Conservation (phyloP, 35 echinoderm and acorn worm species). For the Ophiothrix spiculata region DNA sequence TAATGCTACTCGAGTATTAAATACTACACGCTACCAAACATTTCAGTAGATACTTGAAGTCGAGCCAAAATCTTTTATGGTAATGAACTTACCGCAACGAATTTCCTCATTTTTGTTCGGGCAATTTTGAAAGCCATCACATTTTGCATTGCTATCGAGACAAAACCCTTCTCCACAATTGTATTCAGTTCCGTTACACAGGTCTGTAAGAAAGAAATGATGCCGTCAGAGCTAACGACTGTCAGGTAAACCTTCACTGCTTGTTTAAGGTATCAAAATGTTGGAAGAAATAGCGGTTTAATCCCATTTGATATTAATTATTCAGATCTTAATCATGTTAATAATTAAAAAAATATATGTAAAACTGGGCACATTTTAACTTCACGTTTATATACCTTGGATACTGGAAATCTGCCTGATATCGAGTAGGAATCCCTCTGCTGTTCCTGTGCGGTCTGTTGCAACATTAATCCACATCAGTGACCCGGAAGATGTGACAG, state of each 20-base stretch:
- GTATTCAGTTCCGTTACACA: neutral
- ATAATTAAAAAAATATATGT: neutral
- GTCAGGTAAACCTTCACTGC: too few relatives aligned
- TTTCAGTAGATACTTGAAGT: too few relatives aligned
- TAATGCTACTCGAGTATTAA: too few relatives aligned
- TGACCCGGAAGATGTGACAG: neutral
- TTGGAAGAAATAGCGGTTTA: too few relatives aligned
- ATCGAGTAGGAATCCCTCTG: neutral
- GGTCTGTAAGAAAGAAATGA: too few relatives aligned
- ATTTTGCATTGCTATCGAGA: neutral
- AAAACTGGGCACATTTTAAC: neutral
- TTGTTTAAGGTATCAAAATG: too few relatives aligned
- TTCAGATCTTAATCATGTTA: too few relatives aligned
- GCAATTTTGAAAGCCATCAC: neutral
- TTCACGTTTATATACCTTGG: neutral
- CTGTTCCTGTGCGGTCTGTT: neutral
- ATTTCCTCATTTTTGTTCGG: neutral
- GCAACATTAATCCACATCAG: neutral
- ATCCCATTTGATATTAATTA: too few relatives aligned
- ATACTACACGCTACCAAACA: too few relatives aligned
- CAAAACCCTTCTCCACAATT: slow-evolving; percentile 5
- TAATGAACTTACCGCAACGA: neutral
- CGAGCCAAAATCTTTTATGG: too few relatives aligned
- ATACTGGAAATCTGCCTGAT: neutral
- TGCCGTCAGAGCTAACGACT: too few relatives aligned